Evolutionary conservation across 2,797 vertebrate species (phyloP).

Genomic region (Pantherophis alleghaniensis): DNA sequence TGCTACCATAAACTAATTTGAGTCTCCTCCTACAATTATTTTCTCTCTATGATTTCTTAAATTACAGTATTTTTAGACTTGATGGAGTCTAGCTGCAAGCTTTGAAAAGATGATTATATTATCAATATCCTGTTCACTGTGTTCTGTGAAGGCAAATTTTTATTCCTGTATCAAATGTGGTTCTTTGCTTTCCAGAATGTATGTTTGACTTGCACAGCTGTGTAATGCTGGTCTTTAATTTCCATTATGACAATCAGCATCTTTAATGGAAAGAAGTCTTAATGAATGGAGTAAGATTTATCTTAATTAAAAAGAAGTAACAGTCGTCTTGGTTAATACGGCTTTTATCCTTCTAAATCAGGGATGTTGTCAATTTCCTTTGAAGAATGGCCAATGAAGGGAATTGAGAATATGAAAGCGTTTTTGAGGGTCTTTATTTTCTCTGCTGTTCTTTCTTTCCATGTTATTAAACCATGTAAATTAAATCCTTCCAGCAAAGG

Average conservation of each 20-base stretch:
- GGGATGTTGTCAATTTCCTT: neutral
- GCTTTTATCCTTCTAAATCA: neutral
- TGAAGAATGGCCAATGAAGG: neutral
- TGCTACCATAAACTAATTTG: neutral
- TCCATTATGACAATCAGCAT: neutral
- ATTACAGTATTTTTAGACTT: no score
- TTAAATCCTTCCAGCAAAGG: conserved; percentile 74
- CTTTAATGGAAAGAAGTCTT: neutral
- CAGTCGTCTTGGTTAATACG: neutral
- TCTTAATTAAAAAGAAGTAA: neutral
- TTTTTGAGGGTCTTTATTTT: neutral
- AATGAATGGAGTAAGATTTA: neutral
- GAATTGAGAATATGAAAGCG: neutral
- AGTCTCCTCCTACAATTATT: neutral
- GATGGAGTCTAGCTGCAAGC: neutral
- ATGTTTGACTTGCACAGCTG: neutral
- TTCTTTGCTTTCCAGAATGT: neutral
- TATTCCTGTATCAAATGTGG: neutral
- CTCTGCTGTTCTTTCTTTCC: neutral
- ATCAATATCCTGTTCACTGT: neutral
- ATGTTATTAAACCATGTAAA: conserved; percentile 5
- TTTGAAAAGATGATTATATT: neutral
- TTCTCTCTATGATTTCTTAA: neutral
- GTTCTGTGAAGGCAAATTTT: neutral
- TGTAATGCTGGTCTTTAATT: neutral